Percentiles rank a stretch among this genome's conserved stretches.
These are phyloP conservation scores for Drosophila gunungcola DNA, from an alignment of 1,140 invertebrate genomes.

Conservation along the genomic window DNA sequence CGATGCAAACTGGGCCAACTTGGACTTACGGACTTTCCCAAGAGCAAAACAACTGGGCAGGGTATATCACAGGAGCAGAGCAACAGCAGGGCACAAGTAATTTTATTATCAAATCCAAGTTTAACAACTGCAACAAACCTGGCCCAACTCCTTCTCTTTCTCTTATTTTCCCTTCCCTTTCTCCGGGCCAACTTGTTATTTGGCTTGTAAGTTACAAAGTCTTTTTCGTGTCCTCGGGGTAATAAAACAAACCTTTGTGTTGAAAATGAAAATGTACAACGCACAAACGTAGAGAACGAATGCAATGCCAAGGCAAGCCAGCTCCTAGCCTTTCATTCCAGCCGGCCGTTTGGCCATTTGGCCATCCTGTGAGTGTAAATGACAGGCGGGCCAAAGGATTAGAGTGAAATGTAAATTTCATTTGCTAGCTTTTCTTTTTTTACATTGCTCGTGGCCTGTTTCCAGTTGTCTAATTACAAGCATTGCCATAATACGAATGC, in stretches of 20 bases:
- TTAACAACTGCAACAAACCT: slow-evolving; percentile 75
- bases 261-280: slow-evolving; percentile 82
- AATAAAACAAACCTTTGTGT: slow-evolving; percentile 83
- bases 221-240: slow-evolving; percentile 81
- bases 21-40: slow-evolving; percentile 61
- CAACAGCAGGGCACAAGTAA: slow-evolving; percentile 73
- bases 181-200: slow-evolving; percentile 73
- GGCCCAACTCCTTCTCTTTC: slow-evolving; percentile 9
- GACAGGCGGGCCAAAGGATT: slow-evolving; percentile 72
- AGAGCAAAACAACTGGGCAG: slow-evolving; percentile 29
- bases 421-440: slow-evolving; percentile 44
- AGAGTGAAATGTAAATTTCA: slow-evolving; percentile 75
- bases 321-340: slow-evolving; percentile 2
- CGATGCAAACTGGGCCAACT: slow-evolving; percentile 67
- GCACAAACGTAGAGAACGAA: slow-evolving; percentile 27
- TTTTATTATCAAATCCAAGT: slow-evolving; percentile 83
- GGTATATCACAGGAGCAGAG: background rate
- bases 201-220: slow-evolving; percentile 83
- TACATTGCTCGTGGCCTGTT: slow-evolving; percentile 10
- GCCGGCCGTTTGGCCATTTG: slow-evolving; percentile 13
- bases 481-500: slow-evolving; percentile 28
- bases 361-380: slow-evolving; percentile 61
- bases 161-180: background rate
- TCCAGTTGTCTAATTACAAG: slow-evolving; percentile 63
- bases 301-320: slow-evolving; percentile 13